Evolutionary conservation across 2,888 invertebrate species (phyloP), one percentile per base, ranked within the genome.

Genomic region (Trachelus stipa): DNA sequence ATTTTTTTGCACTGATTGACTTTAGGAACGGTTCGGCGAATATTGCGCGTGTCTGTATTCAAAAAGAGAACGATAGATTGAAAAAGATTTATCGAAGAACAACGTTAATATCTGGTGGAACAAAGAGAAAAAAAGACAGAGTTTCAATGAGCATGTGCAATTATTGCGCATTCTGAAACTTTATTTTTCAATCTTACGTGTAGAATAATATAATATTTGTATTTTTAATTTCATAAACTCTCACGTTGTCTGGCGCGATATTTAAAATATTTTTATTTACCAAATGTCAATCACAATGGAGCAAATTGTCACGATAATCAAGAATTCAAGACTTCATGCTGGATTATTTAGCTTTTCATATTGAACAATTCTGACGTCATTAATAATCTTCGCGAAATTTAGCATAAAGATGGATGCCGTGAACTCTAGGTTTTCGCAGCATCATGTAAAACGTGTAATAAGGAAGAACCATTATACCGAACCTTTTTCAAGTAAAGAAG

Each of bases 401-500:
- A 9, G 23, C 23, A 9, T 56, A 56, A 23, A 56, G 1, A 23
- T 56, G 56, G 23, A 23, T 56, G 9, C 56, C 56, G 23, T 23
- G 23, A 56, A 56, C 56, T 56, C 9, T 56, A 56, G 56, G 15
- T 56, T 56, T 23, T 56, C 23, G 23, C 23, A 23, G 56, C 9
- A 23, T 56, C 9, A 6, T 56, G 56, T 56, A 56, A 56, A 56
- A 56, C 56, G 9, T 56, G 56, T 56, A 56, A 56, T 56, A 56
- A 56, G 56, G 23, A 56, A 56, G 9, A 56, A 56, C 23, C 56
- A 23, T 76, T 84, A 88, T 88, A 88, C 86, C 86, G 88, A 89
- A 92, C 91, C 91, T 92, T 92, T 91, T 92, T 92, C 86, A 92
- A 89, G 88, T 92, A 90, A 85, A 91, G 90, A 85, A 92, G 89